A percentile compares a stretch with the other conserved stretches of the same genome.
These are phyloP conservation scores for Caenorhabditis uteleia DNA, from an alignment of 2,888 invertebrate genomes.

Conservation along the genomic window DNA sequence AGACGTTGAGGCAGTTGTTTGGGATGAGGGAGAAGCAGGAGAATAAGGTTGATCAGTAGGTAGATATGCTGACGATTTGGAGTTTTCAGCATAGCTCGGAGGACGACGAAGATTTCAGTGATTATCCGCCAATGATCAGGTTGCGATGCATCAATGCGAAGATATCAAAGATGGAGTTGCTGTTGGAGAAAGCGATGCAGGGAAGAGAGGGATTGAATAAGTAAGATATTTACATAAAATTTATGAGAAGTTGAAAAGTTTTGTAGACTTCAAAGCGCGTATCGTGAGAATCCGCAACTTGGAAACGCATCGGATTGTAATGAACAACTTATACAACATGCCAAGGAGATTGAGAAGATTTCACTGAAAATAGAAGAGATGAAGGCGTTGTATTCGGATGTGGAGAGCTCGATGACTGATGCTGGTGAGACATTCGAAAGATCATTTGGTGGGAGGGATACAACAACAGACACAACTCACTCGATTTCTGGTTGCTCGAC, in stretches of 20 bases:
- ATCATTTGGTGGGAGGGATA: constrained; percentile 30
- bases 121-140: constrained; percentile 20
- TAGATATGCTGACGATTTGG: too few species aligned
- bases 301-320: constrained; percentile 95
- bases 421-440: constrained; percentile 7
- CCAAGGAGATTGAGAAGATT: constrained; percentile 87
- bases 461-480: constrained; percentile 27
- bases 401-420: constrained; percentile 28
- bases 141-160: constrained; percentile 19
- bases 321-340: constrained; percentile 91
- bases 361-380: constrained; percentile 33
- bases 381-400: constrained; percentile 20
- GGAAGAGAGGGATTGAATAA: constrained; percentile 29
- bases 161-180: constrained; percentile 18
- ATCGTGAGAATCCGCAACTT: constrained; percentile 90
- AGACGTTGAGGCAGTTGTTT: too few species aligned
- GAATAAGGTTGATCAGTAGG: too few species aligned
- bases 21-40: too few species aligned
- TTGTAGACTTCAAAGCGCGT: constrained; percentile 73
- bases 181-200: constrained; percentile 22
- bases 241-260: not conserved
- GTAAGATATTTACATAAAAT: not conserved
- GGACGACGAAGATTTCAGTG: constrained; percentile 8
- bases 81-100: constrained; percentile 1
- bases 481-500: constrained; percentile 27